These are phyloP conservation scores for Anolis apletophallus DNA, from an alignment of 2,797 vertebrate genomes.

Conservation along the genomic window DNA sequence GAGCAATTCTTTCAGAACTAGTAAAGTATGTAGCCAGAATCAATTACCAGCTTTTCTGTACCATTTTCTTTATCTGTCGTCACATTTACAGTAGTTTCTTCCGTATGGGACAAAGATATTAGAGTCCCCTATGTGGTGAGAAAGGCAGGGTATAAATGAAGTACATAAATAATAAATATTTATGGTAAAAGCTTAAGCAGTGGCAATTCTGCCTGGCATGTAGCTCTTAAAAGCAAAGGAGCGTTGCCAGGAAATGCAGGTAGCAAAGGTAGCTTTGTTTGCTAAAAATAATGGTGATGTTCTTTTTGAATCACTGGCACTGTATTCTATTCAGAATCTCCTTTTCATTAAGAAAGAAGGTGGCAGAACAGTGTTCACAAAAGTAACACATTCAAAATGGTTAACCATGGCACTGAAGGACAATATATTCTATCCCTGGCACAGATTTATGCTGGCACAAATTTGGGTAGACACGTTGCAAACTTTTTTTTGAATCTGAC, in stretches of 20 bases:
- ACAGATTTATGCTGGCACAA: not conserved
- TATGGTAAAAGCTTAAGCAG: not conserved
- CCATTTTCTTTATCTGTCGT: not conserved
- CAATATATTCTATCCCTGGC: not conserved
- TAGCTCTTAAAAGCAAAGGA: not conserved
- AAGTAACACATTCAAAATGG: not conserved
- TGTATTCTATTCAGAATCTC: not conserved
- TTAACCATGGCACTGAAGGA: not conserved
- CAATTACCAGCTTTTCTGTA: not conserved
- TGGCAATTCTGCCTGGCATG: not conserved
- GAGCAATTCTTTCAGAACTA: not conserved
- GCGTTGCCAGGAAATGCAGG: not conserved
- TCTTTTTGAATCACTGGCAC: not conserved
- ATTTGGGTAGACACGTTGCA: not conserved
- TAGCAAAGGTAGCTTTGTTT: not conserved
- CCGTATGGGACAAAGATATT: not conserved
- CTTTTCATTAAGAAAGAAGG: not conserved
- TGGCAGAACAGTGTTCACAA: not conserved
- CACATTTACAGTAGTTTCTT: not conserved
- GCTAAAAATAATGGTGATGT: not conserved
- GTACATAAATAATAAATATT: no score
- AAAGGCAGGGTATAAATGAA: no score
- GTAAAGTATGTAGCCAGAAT: no score
- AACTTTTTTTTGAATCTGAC: not conserved
- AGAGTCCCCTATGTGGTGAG: no score